phyloP scores from a whole-genome alignment of 2,888 invertebrate genomes.

The Lasioglossum calceatum region DNA sequence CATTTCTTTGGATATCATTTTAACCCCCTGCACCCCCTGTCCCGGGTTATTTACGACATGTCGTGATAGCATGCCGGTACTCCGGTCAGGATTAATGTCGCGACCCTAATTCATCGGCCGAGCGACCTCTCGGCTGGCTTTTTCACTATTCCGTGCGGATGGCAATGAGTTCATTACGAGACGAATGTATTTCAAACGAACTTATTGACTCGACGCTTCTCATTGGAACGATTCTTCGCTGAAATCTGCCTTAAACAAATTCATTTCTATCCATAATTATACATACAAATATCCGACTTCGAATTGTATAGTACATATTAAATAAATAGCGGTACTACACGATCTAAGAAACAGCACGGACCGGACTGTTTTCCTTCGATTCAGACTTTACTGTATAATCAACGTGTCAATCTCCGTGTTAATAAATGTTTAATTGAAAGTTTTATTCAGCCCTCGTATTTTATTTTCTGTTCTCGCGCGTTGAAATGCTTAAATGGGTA shows the following conservation, averaged over 20 bases:
- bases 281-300: too few species aligned
- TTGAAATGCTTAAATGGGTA: not conserved
- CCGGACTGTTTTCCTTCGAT: too few species aligned
- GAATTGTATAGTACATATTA: too few species aligned
- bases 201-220: slow-evolving; percentile 5
- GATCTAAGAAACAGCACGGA: too few species aligned
- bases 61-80: slow-evolving; percentile 67
- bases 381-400: not conserved
- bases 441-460: not conserved
- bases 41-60: slow-evolving; percentile 70
- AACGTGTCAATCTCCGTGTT: not conserved
- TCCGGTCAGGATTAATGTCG: slow-evolving; percentile 58
- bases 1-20: slow-evolving; percentile 60
- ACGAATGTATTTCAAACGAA: not conserved
- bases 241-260: too few species aligned
- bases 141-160: slow-evolving; percentile 17
- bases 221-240: not conserved
- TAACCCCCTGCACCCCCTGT: slow-evolving; percentile 16
- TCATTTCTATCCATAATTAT: too few species aligned
- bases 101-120: slow-evolving; percentile 61
- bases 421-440: not conserved
- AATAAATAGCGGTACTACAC: too few species aligned
- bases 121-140: slow-evolving; percentile 34
- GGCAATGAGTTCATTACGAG: slow-evolving; percentile 25
- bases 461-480: not conserved